phyloP scores from a whole-genome alignment of 2,113 vertebrate species.

The Lynx canadensis region DNA sequence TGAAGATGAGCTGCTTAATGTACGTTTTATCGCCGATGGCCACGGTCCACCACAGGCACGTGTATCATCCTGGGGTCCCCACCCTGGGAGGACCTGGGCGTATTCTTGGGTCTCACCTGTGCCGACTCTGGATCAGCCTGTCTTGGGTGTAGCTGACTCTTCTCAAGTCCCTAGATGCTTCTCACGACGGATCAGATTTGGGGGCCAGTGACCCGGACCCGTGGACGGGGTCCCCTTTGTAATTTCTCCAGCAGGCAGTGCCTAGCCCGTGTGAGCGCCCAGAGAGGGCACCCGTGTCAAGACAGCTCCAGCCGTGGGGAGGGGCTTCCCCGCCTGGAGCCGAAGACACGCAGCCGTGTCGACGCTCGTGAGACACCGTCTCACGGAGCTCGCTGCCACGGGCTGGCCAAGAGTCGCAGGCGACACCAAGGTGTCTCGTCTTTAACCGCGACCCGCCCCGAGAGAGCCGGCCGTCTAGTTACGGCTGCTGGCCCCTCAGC shows the following conservation, averaged over 20 bases:
- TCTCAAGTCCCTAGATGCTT: background rate
- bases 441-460: accelerated
- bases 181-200: background rate
- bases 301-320: background rate
- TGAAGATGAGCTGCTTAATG: too few species aligned
- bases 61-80: background rate
- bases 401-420: accelerated
- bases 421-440: accelerated
- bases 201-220: background rate
- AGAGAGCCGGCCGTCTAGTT: background rate
- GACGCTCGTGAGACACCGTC: background rate
- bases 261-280: background rate
- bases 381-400: background rate
- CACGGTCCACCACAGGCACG: background rate
- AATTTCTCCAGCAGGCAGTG: background rate
- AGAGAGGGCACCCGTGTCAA: background rate
- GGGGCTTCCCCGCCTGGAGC: background rate
- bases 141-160: background rate
- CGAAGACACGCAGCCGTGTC: background rate
- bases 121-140: background rate
- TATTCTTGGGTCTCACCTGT: background rate
- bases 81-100: background rate
- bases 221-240: accelerated
- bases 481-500: accelerated
- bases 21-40: background rate